A percentile compares a stretch with the other conserved stretches of the same genome.
These are phyloP conservation scores for Chloroceryle aenea DNA, from an alignment of 2,113 vertebrate genomes.

Conservation along the genomic window DNA sequence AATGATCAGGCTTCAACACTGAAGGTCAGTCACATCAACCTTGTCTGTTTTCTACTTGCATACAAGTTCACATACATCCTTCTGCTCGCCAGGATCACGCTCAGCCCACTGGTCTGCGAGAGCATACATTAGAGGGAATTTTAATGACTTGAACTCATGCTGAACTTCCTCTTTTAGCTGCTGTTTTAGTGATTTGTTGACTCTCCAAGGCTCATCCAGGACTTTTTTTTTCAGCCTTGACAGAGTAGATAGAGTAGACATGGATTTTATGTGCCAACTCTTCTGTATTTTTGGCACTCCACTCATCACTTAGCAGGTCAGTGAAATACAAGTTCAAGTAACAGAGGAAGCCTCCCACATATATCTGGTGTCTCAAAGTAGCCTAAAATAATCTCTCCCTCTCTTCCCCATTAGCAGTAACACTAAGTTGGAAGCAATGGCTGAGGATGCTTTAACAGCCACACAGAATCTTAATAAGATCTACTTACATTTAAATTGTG, in stretches of 20 bases:
- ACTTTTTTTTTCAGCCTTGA: slow-evolving; percentile 22
- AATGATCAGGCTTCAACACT: background rate
- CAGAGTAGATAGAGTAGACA: slow-evolving; percentile 47
- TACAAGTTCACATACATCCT: background rate
- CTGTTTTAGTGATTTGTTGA: slow-evolving; percentile 68
- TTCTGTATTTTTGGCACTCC: slow-evolving; percentile 58
- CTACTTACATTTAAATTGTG: slow-evolving; percentile 38
- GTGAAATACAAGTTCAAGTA: slow-evolving; percentile 35
- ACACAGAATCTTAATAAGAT: slow-evolving; percentile 66
- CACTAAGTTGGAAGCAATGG: background rate
- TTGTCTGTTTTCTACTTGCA: slow-evolving; percentile 11
- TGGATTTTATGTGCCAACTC: slow-evolving; percentile 49
- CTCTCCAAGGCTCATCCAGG: slow-evolving; percentile 54
- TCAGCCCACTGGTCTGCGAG: background rate
- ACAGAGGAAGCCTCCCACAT: background rate
- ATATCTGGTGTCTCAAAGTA: slow-evolving; percentile 24
- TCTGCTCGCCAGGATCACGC: background rate
- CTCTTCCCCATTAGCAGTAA: slow-evolving; percentile 33
- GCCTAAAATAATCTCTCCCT: slow-evolving; percentile 47
- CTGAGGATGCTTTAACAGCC: slow-evolving; percentile 34
- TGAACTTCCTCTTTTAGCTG: slow-evolving; percentile 64
- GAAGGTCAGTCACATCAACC: slow-evolving; percentile 56
- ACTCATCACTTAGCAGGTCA: slow-evolving; percentile 29
- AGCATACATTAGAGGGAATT: slow-evolving; percentile 55
- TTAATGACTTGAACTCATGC: slow-evolving; percentile 60